Evolutionary conservation across 1,140 invertebrate genomes (phyloP).

Genomic region (Mercenaria mercenaria): DNA sequence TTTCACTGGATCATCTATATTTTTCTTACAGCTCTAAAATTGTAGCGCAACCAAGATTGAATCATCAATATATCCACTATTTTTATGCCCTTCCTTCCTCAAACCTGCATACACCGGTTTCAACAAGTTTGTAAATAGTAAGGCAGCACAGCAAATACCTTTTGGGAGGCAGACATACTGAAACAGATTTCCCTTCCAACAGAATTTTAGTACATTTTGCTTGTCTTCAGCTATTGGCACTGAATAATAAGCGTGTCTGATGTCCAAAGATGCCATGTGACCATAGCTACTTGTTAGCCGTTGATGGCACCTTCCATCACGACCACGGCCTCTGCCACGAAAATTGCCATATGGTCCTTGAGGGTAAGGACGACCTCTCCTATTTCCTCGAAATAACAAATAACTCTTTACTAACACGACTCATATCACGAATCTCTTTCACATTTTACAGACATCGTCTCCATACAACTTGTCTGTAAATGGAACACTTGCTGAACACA

Average conservation of each 20-base stretch:
- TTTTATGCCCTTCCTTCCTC: conserved; percentile 45
- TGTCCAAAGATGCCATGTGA: conserved; percentile 45
- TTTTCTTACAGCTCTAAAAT: conserved; percentile 49
- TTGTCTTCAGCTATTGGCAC: conserved; percentile 22
- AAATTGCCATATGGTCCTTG: no score
- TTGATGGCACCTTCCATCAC: background rate
- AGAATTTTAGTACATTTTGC: conserved; percentile 40
- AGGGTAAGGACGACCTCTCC: background rate
- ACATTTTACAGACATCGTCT: no score
- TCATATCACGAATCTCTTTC: background rate
- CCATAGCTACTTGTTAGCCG: background rate
- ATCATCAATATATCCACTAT: conserved; percentile 65
- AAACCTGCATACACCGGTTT: conserved; percentile 63
- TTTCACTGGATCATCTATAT: conserved; percentile 58
- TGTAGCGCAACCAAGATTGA: conserved; percentile 56
- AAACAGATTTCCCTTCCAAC: conserved; percentile 51
- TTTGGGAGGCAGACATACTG: conserved; percentile 52
- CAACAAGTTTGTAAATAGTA: conserved; percentile 55
- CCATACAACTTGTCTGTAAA: no score
- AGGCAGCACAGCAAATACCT: conserved; percentile 30
- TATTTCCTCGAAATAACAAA: background rate
- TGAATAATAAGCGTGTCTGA: conserved; percentile 50
- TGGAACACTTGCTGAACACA: no score
- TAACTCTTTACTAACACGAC: background rate
- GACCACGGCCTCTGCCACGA: background rate